Percentiles rank a stretch among this genome's conserved stretches.
These are phyloP conservation scores for Ericerus pela DNA, from an alignment of 1,140 invertebrate species.

Conservation along the genomic window DNA sequence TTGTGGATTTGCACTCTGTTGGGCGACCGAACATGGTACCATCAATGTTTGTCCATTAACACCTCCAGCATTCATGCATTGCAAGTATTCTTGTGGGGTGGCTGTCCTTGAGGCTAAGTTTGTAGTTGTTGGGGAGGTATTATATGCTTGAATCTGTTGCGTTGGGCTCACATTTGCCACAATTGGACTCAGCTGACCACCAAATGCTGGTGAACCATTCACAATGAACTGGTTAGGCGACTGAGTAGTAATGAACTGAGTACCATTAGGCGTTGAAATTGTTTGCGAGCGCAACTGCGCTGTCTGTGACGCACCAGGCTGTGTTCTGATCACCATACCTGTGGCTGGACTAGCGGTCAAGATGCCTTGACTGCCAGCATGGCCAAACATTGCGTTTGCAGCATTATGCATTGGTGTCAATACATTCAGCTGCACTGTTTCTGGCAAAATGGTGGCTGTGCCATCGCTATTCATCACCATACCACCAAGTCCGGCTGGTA, in stretches of 20 bases:
- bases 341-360: constrained; percentile 45
- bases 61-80: constrained; percentile 39
- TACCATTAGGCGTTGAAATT: constrained; percentile 4
- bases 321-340: constrained; percentile 58
- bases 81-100: constrained; percentile 43
- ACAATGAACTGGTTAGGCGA: constrained; percentile 60
- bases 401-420: constrained; percentile 53
- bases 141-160: constrained; percentile 24
- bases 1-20: constrained; percentile 37
- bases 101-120: not conserved
- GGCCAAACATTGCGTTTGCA: constrained; percentile 32
- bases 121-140: not conserved
- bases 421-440: constrained; percentile 57
- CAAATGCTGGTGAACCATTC: constrained; percentile 43
- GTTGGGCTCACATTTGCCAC: constrained; percentile 55
- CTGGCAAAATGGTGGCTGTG: constrained; percentile 47
- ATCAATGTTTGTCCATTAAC: constrained; percentile 57
- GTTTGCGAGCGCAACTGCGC: constrained; percentile 13
- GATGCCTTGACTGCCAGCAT: constrained; percentile 43
- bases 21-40: constrained; percentile 53
- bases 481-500: constrained; percentile 60
- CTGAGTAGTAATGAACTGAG: constrained; percentile 22
- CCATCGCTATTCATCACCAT: constrained; percentile 54
- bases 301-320: constrained; percentile 17
- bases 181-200: constrained; percentile 60